These are phyloP conservation scores for Geotrypetes seraphini DNA, from an alignment of 2,797 vertebrate species.

Conservation along the genomic window DNA sequence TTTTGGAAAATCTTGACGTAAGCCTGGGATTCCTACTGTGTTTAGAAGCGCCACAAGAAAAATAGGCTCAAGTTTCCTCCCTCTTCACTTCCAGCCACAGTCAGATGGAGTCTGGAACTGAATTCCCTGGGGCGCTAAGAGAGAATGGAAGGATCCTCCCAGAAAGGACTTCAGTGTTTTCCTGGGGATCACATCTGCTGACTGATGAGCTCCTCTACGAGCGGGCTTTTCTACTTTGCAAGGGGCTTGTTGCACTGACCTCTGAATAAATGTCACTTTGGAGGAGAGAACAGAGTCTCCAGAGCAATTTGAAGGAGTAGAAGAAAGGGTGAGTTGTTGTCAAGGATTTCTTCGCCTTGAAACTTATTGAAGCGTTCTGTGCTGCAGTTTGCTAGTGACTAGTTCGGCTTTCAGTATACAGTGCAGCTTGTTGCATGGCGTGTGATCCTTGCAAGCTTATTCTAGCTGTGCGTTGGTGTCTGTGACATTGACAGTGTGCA, in stretches of 20 bases:
- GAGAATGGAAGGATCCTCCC: too few relatives aligned
- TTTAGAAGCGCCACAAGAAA: slow-evolving; percentile 31
- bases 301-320: slow-evolving; percentile 25
- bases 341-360: slow-evolving; percentile 25
- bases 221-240: slow-evolving; percentile 21
- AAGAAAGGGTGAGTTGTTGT: slow-evolving; percentile 43
- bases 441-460: slow-evolving; percentile 21
- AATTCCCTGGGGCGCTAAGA: background rate
- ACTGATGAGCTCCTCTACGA: slow-evolving; percentile 10
- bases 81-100: slow-evolving; percentile 16
- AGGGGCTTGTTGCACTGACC: slow-evolving; percentile 12
- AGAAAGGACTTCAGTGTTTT: too few relatives aligned
- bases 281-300: slow-evolving; percentile 11
- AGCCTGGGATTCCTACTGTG: slow-evolving; percentile 52
- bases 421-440: slow-evolving; percentile 37
- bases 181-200: background rate
- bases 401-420: slow-evolving; percentile 18
- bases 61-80: slow-evolving; percentile 51
- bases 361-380: slow-evolving; percentile 18
- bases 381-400: slow-evolving; percentile 27
- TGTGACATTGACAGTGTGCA: too few relatives aligned
- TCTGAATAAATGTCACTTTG: slow-evolving; percentile 8
- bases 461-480: too few relatives aligned
- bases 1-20: slow-evolving; percentile 40
- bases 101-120: slow-evolving; percentile 16